A percentile compares a stretch with the other conserved stretches of the same genome.
phyloP scores from a whole-genome alignment of 2,888 invertebrate genomes.

The Hydrotaea cyrtoneurina region DNA sequence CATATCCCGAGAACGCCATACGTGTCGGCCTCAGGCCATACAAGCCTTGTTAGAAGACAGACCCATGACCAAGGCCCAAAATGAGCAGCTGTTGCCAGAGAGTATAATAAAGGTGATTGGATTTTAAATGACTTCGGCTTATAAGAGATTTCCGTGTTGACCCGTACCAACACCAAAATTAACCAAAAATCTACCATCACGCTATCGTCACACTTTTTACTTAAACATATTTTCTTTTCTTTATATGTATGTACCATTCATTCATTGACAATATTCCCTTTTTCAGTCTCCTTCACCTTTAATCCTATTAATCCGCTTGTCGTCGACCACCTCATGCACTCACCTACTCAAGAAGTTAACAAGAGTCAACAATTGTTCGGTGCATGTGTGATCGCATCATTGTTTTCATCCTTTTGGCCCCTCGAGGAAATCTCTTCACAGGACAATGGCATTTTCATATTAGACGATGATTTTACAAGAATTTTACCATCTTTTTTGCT shows the following conservation, averaged over 20 bases:
- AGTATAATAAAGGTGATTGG: conserved; percentile 8
- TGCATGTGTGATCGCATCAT: conserved; percentile 28
- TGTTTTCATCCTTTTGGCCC: conserved; percentile 17
- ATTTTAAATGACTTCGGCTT: conserved; percentile 47
- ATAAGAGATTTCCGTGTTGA: no score
- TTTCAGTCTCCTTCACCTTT: conserved; percentile 21
- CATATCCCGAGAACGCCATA: conserved; percentile 48
- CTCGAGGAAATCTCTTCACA: conserved; percentile 56
- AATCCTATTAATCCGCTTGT: conserved; percentile 65
- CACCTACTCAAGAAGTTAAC: conserved; percentile 48
- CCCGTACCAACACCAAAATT: conserved; percentile 46
- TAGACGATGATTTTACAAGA: conserved; percentile 57
- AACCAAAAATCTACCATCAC: not conserved
- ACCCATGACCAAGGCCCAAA: conserved; percentile 28
- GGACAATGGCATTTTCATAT: conserved; percentile 55
- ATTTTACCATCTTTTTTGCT: conserved; percentile 32
- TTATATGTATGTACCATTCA: not conserved
- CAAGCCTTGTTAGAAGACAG: conserved; percentile 35
- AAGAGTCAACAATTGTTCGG: conserved; percentile 53
- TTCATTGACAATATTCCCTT: conserved; percentile 10
- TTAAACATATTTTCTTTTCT: conserved; percentile 22
- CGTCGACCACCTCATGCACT: conserved; percentile 62
- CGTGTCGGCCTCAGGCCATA: no score
- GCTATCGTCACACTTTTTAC: no score
- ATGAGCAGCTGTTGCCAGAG: conserved; percentile 57